These are phyloP conservation scores for Mesitornis unicolor DNA, from an alignment of 2,113 vertebrate species.

Conservation along the genomic window DNA sequence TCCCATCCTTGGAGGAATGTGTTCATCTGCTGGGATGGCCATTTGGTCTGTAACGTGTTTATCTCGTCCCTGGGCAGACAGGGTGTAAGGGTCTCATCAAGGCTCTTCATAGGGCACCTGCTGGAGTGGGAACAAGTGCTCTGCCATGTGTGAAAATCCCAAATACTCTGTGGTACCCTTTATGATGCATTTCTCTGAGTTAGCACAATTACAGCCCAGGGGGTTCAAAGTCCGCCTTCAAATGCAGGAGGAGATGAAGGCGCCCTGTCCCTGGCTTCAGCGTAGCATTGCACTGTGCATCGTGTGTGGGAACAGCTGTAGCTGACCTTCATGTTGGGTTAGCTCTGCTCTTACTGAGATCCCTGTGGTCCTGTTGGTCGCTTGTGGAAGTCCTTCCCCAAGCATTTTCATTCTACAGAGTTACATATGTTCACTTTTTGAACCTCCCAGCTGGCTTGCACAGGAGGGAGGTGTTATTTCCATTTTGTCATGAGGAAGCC, in stretches of 20 bases:
- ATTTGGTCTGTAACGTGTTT: accelerated
- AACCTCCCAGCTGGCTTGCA: not conserved
- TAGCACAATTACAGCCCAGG: accelerated
- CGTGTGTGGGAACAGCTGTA: accelerated
- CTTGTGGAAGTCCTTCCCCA: not conserved
- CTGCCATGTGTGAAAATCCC: accelerated
- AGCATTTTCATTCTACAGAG: not conserved
- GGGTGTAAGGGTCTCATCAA: not conserved
- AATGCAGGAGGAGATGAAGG: not conserved
- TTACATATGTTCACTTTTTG: not conserved
- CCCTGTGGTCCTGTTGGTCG: not conserved
- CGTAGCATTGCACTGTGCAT: accelerated
- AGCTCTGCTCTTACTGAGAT: not conserved
- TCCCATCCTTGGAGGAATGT: accelerated
- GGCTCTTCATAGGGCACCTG: not conserved
- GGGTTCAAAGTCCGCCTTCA: not conserved
- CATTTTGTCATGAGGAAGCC: not conserved
- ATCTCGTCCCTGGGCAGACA: not conserved
- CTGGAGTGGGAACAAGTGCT: not conserved
- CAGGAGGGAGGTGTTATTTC: not conserved
- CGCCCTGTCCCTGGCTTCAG: not conserved
- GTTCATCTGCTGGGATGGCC: not conserved
- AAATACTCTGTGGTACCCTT: not conserved
- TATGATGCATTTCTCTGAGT: not conserved
- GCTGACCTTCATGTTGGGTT: not conserved